A percentile compares a stretch with the other conserved stretches of the same genome.
Conservation (phyloP, 1,140 invertebrate genomes). For the Apis florea region DNA sequence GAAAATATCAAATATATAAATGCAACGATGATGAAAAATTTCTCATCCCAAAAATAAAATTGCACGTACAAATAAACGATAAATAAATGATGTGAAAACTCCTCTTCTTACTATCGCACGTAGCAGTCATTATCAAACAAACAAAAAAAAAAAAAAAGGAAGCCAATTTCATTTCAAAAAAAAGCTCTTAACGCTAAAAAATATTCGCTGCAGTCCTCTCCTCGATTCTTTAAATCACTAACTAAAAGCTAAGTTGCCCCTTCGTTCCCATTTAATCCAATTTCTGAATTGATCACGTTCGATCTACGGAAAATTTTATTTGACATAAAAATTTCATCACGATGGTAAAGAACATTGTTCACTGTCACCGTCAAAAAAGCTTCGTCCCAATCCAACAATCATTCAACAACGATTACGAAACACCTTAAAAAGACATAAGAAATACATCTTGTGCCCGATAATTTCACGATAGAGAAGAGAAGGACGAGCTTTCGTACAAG, state of each 20-base stretch:
- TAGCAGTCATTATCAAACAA: conserved; percentile 64
- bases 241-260: neutral
- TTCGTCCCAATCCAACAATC: too few relatives aligned
- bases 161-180: conserved; percentile 64
- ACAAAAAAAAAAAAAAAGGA: conserved; percentile 70
- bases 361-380: too few relatives aligned
- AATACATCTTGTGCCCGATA: neutral
- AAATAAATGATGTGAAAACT: neutral
- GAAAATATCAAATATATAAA: neutral
- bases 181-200: conserved; percentile 48
- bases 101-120: conserved; percentile 7
- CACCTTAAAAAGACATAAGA: too few relatives aligned
- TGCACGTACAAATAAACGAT: neutral
- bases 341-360: too few relatives aligned
- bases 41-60: neutral
- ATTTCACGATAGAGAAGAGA: neutral
- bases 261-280: too few relatives aligned
- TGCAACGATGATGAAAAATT: neutral
- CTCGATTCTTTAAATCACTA: conserved; percentile 22
- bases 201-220: conserved; percentile 37
- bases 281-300: too few relatives aligned
- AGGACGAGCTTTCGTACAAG: too few relatives aligned
- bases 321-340: too few relatives aligned
- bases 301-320: too few relatives aligned
- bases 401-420: too few relatives aligned